Evolutionary conservation across 64 coral and sea anemone genomes (phyloP), one percentile per base, ranked within the genome.

Genomic region (Pocillopora verrucosa): DNA sequence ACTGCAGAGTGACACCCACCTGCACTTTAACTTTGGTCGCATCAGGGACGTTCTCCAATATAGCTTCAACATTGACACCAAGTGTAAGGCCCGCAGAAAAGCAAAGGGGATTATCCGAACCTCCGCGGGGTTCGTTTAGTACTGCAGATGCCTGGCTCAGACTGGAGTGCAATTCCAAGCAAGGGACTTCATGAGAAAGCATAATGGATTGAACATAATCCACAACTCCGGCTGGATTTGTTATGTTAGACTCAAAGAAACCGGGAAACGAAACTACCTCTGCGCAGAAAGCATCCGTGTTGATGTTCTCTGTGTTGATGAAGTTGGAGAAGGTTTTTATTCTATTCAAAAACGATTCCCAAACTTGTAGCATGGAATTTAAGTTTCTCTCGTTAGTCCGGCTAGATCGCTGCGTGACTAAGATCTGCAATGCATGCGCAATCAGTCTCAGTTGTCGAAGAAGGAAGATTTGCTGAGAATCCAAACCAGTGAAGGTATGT

Each of bases 231-330:
- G 76, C 90, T 20, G 97, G 94, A 20, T 99, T 99, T 14, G 97
- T 99, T 56, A 99, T 93, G 35, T 99, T 99, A 6, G 93, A 95
- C 69, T 99, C 97, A 62, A 99, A 95, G 72, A 99, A 99, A 37
- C 89, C 68, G 41, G 89, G 89, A 74, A 99, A 99, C 0, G 91
- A 95, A 12, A 90, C 68, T n/a, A 99, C 74, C 17, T 94, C 88
- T 60, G 89, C 86, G 80, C 88, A 91, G 30, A 99, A 92, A 24
- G 88, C 88, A 86, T 94, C 94, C 25, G 90, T 64, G 57, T 59
- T 84, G 0, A 89, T 89, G 56, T 91, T 94, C 68, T 90, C 80
- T 11, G 64, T 59, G 24, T 86, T 82, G 59, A 95, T 58, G 20
- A 99, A 87, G 78, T 83, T 88, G 19, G 79, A 82, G 67, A 92